Evolutionary conservation across 2,888 invertebrate genomes (phyloP).

Genomic region (Cheilosia vernalis): DNA sequence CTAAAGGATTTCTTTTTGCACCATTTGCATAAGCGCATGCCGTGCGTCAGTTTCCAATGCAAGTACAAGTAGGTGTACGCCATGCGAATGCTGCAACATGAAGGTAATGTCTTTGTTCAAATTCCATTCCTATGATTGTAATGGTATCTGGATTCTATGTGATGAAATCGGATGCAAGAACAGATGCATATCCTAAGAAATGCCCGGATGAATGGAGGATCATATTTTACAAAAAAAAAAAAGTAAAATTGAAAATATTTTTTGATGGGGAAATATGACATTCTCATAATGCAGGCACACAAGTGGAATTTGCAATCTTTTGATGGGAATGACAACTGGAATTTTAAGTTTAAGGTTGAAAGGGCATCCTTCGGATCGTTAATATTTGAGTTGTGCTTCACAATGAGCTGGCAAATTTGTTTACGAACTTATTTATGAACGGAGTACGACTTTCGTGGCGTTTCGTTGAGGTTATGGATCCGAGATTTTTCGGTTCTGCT

Average conservation of each 20-base stretch:
- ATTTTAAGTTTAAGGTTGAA: constrained; percentile 7
- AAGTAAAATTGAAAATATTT: constrained; percentile 11
- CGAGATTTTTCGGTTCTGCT: not conserved
- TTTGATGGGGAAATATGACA: not conserved
- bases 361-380: not conserved
- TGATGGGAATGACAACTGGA: not conserved
- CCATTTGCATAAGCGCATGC: constrained; percentile 36
- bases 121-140: constrained; percentile 9
- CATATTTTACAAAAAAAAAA: not conserved
- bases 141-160: constrained; percentile 33
- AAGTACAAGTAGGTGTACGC: constrained; percentile 18
- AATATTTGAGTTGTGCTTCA: too few relatives aligned
- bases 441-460: too few relatives aligned
- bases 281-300: constrained; percentile 1
- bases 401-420: too few relatives aligned
- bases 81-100: constrained; percentile 29
- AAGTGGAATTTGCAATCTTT: not conserved
- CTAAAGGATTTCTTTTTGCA: constrained; percentile 16
- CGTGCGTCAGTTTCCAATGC: constrained; percentile 23
- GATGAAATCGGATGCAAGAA: constrained; percentile 45
- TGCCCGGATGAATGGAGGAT: not conserved
- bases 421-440: too few relatives aligned
- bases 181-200: constrained; percentile 28
- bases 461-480: not conserved
- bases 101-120: constrained; percentile 36